Conservation (phyloP, 2,888 invertebrate genomes). For the Cistogaster globosa region DNA sequence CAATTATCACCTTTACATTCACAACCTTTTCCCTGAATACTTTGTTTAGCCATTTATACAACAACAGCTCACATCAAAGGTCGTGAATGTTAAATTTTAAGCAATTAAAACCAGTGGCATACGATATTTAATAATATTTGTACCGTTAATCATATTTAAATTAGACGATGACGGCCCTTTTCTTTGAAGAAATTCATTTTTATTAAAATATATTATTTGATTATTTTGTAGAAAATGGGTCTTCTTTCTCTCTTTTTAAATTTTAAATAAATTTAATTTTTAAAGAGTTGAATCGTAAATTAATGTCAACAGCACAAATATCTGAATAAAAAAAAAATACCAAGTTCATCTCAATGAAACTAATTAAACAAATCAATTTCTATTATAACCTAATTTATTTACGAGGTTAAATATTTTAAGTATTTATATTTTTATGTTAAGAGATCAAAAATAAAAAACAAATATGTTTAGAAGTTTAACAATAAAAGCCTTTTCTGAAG, state of each 20-base stretch:
- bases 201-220: no score
- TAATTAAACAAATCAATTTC: conserved; percentile 35
- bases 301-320: conserved; percentile 26
- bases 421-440: not conserved
- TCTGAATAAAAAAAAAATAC: not conserved
- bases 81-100: no score
- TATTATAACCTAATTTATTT: conserved; percentile 24
- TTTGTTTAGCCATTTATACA: no score
- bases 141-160: no score
- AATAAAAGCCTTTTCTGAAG: not conserved
- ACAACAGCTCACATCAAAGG: no score
- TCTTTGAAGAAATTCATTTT: no score
- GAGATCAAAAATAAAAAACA: not conserved
- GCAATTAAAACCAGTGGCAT: no score
- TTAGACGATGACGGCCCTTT: no score
- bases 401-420: not conserved
- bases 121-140: no score
- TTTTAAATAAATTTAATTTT: conserved; percentile 25
- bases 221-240: conserved; percentile 12
- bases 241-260: not conserved
- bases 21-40: no score
- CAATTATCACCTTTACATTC: no score
- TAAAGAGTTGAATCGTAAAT: not conserved
- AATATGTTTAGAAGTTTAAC: conserved; percentile 1
- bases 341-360: not conserved